Conservation (phyloP, 2,888 invertebrate species). For the Autographa pulchrina region DNA sequence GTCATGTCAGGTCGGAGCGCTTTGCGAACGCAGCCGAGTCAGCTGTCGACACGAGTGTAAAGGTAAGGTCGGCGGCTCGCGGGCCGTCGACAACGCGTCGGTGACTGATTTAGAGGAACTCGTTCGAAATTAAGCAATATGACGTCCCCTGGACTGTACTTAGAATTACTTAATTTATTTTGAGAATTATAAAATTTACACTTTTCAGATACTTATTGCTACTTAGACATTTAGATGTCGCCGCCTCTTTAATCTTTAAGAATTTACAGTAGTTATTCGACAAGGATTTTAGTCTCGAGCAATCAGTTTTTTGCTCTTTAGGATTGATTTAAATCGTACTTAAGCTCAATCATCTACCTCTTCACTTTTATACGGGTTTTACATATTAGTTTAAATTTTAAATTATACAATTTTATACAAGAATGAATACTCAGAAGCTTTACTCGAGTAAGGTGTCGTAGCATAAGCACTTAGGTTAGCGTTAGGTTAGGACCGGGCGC, state of each 20-base stretch:
- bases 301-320: constrained; percentile 77
- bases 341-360: constrained; percentile 89
- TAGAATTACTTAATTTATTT: constrained; percentile 89
- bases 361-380: constrained; percentile 90
- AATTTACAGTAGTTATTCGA: constrained; percentile 72
- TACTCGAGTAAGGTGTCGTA: constrained; percentile 88
- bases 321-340: constrained; percentile 86
- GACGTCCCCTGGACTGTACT: constrained; percentile 88
- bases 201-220: constrained; percentile 84
- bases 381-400: constrained; percentile 85
- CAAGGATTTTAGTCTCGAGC: constrained; percentile 66
- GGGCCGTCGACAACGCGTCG: constrained; percentile 80
- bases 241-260: constrained; percentile 87
- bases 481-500: constrained; percentile 75
- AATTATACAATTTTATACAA: constrained; percentile 88
- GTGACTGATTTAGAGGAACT: constrained; percentile 86
- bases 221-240: constrained; percentile 84
- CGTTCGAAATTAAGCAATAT: constrained; percentile 84
- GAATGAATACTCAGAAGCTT: constrained; percentile 89
- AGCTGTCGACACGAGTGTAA: constrained; percentile 76
- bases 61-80: constrained; percentile 69
- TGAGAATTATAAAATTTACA: constrained; percentile 87
- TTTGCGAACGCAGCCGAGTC: constrained; percentile 75
- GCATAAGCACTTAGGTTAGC: constrained; percentile 75
- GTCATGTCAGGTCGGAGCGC: constrained; percentile 66